phyloP scores from a whole-genome alignment of 2,888 invertebrate species.

The Trisateles emortualis region DNA sequence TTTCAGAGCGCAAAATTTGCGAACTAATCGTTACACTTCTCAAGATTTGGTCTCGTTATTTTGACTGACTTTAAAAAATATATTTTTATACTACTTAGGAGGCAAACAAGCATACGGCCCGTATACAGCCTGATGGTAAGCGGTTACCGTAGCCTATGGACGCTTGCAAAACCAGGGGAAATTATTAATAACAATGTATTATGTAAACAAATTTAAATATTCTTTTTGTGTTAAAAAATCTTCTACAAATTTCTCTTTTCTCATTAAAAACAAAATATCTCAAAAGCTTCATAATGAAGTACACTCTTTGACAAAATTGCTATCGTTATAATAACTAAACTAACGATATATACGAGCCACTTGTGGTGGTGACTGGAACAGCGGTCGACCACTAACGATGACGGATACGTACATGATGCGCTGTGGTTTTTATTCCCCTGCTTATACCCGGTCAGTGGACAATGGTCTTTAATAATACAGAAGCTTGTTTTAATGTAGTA shows the following conservation, averaged over 20 bases:
- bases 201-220: too few species aligned
- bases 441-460: conserved; percentile 26
- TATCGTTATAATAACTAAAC: conserved; percentile 27
- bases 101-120: too few species aligned
- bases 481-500: not conserved
- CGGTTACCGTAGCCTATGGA: too few species aligned
- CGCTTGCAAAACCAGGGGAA: not conserved
- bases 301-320: conserved; percentile 23
- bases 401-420: conserved; percentile 55
- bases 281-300: conserved; percentile 4
- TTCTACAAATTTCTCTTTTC: too few species aligned
- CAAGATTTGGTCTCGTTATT: too few species aligned
- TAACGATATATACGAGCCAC: conserved; percentile 27
- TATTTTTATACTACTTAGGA: too few species aligned
- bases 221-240: too few species aligned
- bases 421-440: conserved; percentile 59
- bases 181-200: too few species aligned
- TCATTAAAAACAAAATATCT: not conserved
- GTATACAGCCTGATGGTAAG: too few species aligned
- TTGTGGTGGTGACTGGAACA: conserved; percentile 53
- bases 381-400: conserved; percentile 66
- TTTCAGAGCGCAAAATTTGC: too few species aligned
- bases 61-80: too few species aligned
- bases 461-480: conserved; percentile 6
- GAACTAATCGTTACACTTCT: too few species aligned